Conservation (phyloP, 30 jellyfish, hydroid and myxozoan genomes). For the Rhopilema esculentum region DNA sequence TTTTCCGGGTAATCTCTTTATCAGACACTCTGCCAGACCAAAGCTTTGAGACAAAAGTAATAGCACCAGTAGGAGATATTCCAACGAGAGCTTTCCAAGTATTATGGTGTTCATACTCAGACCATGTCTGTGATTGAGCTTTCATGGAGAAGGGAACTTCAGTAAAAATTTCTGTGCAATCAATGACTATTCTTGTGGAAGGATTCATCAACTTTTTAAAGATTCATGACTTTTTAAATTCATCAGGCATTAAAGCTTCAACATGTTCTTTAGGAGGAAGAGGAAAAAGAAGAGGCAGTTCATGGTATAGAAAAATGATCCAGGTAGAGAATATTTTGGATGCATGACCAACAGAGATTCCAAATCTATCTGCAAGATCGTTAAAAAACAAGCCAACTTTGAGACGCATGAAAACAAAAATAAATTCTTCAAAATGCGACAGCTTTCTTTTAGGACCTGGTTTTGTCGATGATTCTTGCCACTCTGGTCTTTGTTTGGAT, state of each 20-base stretch:
- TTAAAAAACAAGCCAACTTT: constrained; percentile 52
- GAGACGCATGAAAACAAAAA: constrained; percentile 30
- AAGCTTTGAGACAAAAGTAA: constrained; percentile 25
- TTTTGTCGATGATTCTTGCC: too few species aligned
- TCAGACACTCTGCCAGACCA: constrained; percentile 45
- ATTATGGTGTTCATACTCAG: constrained; percentile 12
- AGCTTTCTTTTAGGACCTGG: too few species aligned
- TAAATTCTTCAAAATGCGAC: constrained; percentile 22
- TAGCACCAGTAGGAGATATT: constrained; percentile 15
- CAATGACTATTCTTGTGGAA: constrained; percentile 52
- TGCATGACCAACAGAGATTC: constrained; percentile 49
- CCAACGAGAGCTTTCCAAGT: constrained; percentile 25
- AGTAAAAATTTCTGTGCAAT: constrained; percentile 53
- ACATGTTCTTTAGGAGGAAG: constrained; percentile 46
- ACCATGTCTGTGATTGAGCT: constrained; percentile 33
- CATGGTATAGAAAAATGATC: constrained; percentile 54
- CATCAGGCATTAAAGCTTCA: constrained; percentile 12
- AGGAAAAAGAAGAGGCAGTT: constrained; percentile 53
- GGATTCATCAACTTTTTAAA: too few species aligned
- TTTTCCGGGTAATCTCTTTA: constrained; percentile 37
- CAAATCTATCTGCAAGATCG: constrained; percentile 65
- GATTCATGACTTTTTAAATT: constrained; percentile 13
- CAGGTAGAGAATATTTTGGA: constrained; percentile 51
- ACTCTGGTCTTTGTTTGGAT: not conserved
- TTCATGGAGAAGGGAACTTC: constrained; percentile 39